Evolutionary conservation across 2,113 vertebrate species (phyloP).

Genomic region (Talpa occidentalis): DNA sequence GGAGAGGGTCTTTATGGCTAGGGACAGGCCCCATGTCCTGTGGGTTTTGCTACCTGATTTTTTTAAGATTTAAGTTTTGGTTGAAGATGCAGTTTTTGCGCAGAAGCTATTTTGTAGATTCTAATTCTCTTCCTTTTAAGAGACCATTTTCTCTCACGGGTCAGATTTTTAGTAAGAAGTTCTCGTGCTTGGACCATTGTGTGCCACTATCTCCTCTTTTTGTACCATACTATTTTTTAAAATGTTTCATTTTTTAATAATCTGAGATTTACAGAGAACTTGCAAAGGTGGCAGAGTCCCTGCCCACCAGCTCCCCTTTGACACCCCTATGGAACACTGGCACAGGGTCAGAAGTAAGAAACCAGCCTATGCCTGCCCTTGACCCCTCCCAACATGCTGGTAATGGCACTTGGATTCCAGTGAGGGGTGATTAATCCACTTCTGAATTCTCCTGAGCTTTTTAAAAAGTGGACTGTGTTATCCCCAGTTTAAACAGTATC

Average conservation of each 20-base stretch:
- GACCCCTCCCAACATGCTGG: rapidly evolving
- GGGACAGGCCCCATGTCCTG: too few species aligned
- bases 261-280: background rate
- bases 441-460: too few species aligned
- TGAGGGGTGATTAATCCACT: background rate
- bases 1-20: too few species aligned
- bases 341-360: background rate
- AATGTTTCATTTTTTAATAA: background rate
- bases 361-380: rapidly evolving
- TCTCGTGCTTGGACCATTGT: rapidly evolving
- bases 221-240: background rate
- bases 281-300: background rate
- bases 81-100: background rate
- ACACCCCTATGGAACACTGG: background rate
- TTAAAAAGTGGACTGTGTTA: background rate
- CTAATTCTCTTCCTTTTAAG: background rate
- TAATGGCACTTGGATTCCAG: background rate
- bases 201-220: background rate
- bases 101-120: background rate
- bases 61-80: background rate
- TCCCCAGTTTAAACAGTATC: background rate
- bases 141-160: background rate
- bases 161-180: background rate
- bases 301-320: background rate
- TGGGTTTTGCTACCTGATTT: background rate